Percentiles rank a stretch among this genome's conserved stretches.
phyloP scores from a whole-genome alignment of 2,888 invertebrate genomes.

The Drosophila buzzatii region DNA sequence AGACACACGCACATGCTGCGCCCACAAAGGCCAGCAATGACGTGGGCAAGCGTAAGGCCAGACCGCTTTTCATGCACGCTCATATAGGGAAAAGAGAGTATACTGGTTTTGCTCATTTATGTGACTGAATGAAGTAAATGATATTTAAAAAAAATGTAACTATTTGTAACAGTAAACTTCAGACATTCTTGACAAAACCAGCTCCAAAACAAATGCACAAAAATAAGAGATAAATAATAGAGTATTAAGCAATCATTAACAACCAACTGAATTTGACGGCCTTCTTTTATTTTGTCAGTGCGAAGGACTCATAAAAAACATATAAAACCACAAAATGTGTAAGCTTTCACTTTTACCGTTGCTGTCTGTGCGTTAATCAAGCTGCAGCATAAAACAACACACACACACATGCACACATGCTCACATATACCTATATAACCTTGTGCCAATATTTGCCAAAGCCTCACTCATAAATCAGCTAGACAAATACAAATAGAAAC shows the following conservation, averaged over 20 bases:
- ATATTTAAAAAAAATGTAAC: no score
- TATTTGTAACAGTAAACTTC: no score
- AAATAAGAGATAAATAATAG: no score
- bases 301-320: constrained; percentile 47
- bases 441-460: constrained; percentile 67
- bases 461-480: constrained; percentile 70
- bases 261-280: not conserved
- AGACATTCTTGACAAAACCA: no score
- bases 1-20: not conserved
- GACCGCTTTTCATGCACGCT: not conserved
- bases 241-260: not conserved
- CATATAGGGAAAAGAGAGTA: not conserved
- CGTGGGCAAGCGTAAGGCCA: constrained; percentile 14
- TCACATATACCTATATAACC: constrained; percentile 32
- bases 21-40: constrained; percentile 50
- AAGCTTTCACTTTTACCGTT: constrained; percentile 33
- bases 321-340: constrained; percentile 23
- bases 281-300: not conserved
- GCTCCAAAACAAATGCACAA: no score
- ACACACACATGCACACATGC: not conserved
- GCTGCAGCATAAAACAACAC: constrained; percentile 52
- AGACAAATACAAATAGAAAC: constrained; percentile 61
- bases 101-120: not conserved
- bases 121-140: not conserved
- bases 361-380: constrained; percentile 63